phyloP scores from a whole-genome alignment of 1,140 invertebrate genomes.

The Ditylenchus dipsaci region DNA sequence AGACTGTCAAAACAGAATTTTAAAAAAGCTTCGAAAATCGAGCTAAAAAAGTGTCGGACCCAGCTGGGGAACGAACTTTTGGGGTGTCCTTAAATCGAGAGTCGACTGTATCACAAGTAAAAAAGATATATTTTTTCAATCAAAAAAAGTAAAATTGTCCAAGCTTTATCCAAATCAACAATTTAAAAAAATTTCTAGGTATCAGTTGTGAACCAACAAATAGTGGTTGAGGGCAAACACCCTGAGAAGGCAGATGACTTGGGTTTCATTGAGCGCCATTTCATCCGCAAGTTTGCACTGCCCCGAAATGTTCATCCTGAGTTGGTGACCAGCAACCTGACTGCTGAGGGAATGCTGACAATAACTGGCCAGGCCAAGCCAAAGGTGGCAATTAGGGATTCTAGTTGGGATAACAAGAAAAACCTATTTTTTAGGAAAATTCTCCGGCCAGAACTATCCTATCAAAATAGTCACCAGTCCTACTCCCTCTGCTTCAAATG shows the following conservation, averaged over 20 bases:
- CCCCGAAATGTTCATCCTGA: conserved; percentile 37
- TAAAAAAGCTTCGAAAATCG: no score
- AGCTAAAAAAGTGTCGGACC: no score
- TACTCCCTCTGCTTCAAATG: background rate
- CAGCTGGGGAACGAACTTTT: no score
- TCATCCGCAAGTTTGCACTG: conserved; percentile 41
- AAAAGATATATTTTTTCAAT: background rate
- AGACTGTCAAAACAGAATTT: no score
- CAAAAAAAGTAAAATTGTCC: no score
- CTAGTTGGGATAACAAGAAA: background rate
- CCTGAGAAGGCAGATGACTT: conserved; percentile 36
- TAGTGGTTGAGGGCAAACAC: conserved; percentile 42
- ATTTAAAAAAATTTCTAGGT: conserved; percentile 19
- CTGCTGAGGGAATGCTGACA: conserved; percentile 34
- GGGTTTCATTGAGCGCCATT: conserved; percentile 38
- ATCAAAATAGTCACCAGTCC: conserved; percentile 17
- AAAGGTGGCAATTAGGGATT: background rate
- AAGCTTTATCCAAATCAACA: no score
- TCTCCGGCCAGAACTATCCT: conserved; percentile 20
- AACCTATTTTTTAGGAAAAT: conserved; percentile 10
- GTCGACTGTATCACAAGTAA: no score
- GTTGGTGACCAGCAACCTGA: conserved; percentile 32
- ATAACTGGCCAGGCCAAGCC: conserved; percentile 29
- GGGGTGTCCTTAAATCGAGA: no score
- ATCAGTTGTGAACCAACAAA: conserved; percentile 35